phyloP scores from a whole-genome alignment of 2,797 vertebrate genomes.

The Crax fasciolata region DNA sequence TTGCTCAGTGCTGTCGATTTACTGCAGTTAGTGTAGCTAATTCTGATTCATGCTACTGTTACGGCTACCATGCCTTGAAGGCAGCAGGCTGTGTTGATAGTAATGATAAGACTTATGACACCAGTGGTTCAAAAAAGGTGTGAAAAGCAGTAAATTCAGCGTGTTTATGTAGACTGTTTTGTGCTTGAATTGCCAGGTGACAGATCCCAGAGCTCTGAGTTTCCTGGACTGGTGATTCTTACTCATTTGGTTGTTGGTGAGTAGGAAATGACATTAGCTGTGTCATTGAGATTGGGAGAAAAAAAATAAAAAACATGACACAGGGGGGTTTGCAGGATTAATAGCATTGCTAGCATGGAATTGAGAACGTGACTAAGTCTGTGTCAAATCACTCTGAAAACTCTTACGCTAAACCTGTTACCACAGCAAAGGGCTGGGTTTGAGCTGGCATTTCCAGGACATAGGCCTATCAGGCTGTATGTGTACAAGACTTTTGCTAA shows the following conservation, averaged over 20 bases:
- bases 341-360: neutral
- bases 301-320: neutral
- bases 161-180: neutral
- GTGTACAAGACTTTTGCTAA: neutral
- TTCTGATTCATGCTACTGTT: slow-evolving; percentile 17
- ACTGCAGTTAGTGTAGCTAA: neutral
- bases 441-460: neutral
- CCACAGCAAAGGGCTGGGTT: neutral
- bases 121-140: neutral
- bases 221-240: neutral
- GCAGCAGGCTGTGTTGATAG: neutral
- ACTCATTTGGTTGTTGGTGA: neutral
- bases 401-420: neutral
- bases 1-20: neutral
- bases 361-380: neutral
- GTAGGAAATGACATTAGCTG: neutral
- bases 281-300: neutral
- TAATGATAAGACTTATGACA: neutral
- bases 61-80: neutral
- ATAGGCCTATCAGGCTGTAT: neutral
- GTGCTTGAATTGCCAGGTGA: slow-evolving; percentile 11
- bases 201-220: neutral
- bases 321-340: neutral
- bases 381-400: neutral
- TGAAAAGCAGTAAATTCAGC: neutral